Evolutionary conservation across 2,797 vertebrate species (phyloP).

Genomic region (Pelochelys cantorii): DNA sequence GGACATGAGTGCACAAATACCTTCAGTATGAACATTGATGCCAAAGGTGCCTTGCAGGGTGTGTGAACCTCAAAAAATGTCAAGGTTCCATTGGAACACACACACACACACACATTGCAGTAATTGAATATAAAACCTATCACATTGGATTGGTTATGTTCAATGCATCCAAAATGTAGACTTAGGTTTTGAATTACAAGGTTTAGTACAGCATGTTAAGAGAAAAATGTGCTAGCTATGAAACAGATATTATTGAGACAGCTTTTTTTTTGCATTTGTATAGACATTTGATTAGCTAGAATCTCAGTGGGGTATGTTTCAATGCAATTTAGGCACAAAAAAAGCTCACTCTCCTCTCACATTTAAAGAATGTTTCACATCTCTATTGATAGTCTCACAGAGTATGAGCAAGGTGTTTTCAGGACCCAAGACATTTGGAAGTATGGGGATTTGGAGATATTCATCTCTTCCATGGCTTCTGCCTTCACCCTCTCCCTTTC

Average conservation of each 20-base stretch:
- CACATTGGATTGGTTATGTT: not conserved
- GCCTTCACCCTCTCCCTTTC: too few species aligned
- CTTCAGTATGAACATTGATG: not conserved
- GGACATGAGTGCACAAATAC: not conserved
- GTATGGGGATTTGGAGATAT: not conserved
- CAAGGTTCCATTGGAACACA: slow-evolving; percentile 5
- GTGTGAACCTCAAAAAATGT: not conserved
- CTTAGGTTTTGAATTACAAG: too few species aligned
- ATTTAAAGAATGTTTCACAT: not conserved
- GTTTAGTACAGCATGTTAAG: not conserved
- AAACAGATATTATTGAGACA: not conserved
- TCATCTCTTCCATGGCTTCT: not conserved
- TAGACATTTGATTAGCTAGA: not conserved
- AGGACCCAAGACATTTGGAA: not conserved
- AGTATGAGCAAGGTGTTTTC: not conserved
- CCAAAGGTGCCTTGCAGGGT: not conserved
- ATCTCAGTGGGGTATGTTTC: not conserved
- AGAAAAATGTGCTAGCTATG: not conserved
- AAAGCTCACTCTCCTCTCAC: not conserved
- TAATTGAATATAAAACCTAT: not conserved
- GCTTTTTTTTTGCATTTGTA: not conserved
- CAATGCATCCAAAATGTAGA: not conserved
- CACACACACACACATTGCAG: not conserved
- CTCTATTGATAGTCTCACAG: not conserved
- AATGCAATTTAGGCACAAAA: not conserved